Evolutionary conservation across 2,888 invertebrate species (phyloP).

Genomic region (Lagria hirta): DNA sequence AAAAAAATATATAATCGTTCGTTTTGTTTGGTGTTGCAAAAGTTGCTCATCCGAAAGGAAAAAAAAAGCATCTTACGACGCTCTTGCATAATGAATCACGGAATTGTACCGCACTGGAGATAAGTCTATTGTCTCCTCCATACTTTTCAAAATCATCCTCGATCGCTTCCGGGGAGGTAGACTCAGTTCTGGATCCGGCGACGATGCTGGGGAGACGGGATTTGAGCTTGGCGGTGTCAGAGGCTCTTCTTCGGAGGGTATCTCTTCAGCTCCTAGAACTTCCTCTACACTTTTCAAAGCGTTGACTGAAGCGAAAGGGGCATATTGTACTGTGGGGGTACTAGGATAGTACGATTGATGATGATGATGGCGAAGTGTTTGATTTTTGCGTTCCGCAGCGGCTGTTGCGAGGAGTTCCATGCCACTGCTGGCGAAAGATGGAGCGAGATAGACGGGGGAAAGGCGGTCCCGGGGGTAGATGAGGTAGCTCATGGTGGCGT

Average conservation of each 20-base stretch:
- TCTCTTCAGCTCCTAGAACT: constrained; percentile 60
- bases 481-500: constrained; percentile 47
- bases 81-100: constrained; percentile 84
- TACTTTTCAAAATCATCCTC: constrained; percentile 73
- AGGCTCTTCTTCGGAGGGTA: constrained; percentile 57
- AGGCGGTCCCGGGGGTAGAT: constrained; percentile 44
- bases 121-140: constrained; percentile 54
- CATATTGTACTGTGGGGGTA: constrained; percentile 44
- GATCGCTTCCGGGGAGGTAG: constrained; percentile 76
- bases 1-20: constrained; percentile 44
- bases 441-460: constrained; percentile 37
- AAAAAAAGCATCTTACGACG: too few species aligned
- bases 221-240: constrained; percentile 64
- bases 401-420: constrained; percentile 54
- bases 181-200: constrained; percentile 61
- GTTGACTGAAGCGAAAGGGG: constrained; percentile 56
- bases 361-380: constrained; percentile 48
- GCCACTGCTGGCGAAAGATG: constrained; percentile 35
- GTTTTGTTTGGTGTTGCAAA: constrained; percentile 23
- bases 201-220: constrained; percentile 57
- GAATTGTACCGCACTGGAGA: constrained; percentile 61
- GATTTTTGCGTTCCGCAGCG: constrained; percentile 53
- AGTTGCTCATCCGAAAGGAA: too few species aligned
- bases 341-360: constrained; percentile 47
- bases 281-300: constrained; percentile 66